Evolutionary conservation across 2,797 vertebrate species (phyloP).

Genomic region (Masticophis lateralis): DNA sequence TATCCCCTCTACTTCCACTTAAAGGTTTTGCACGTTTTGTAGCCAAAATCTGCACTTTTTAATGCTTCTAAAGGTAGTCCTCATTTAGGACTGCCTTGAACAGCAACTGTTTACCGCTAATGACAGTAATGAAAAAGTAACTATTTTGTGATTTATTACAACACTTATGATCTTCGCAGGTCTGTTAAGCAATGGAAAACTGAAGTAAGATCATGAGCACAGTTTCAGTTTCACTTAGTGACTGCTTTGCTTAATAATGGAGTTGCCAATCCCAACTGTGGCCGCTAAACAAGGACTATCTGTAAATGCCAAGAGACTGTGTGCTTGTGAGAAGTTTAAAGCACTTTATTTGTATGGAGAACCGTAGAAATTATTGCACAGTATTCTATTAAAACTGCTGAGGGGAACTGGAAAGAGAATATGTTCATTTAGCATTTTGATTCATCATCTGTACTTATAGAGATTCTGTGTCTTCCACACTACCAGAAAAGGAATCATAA

Average conservation of each 20-base stretch:
- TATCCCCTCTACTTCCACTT: background rate
- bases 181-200: background rate
- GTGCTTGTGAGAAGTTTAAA: background rate
- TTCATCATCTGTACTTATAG: background rate
- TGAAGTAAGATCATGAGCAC: background rate
- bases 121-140: background rate
- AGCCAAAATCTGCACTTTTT: background rate
- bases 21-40: background rate
- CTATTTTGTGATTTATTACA: background rate
- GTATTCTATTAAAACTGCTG: background rate
- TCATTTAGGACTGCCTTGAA: background rate
- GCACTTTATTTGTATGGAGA: background rate
- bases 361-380: background rate
- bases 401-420: background rate
- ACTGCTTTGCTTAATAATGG: background rate
- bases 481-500: background rate
- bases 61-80: background rate
- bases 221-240: background rate
- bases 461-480: background rate
- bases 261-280: background rate
- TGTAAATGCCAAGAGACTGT: background rate
- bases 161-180: background rate
- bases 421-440: background rate
- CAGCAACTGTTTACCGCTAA: background rate
- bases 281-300: background rate